These are phyloP conservation scores for Exocentrus adspersus DNA, from an alignment of 2,888 invertebrate species.

Conservation along the genomic window DNA sequence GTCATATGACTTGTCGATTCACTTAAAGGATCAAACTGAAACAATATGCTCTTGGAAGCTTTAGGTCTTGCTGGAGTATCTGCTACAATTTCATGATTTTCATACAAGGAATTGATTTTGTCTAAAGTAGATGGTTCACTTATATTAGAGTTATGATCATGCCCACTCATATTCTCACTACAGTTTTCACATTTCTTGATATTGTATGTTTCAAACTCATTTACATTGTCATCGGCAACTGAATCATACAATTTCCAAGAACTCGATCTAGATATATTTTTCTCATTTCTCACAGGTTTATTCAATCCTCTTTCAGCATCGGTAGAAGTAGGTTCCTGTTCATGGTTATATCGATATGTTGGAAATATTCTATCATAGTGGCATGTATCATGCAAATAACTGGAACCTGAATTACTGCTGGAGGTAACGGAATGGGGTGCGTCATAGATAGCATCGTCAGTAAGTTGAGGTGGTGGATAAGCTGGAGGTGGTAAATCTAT, in stretches of 20 bases:
- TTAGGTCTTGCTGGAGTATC: conserved; percentile 53
- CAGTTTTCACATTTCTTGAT: conserved; percentile 39
- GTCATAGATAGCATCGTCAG: conserved; percentile 69
- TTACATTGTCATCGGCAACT: conserved; percentile 39
- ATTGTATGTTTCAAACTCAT: conserved; percentile 40
- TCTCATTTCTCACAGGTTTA: conserved; percentile 39
- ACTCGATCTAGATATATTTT: conserved; percentile 61
- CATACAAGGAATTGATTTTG: conserved; percentile 63
- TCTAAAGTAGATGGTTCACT: conserved; percentile 25
- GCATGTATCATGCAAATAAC: conserved; percentile 44
- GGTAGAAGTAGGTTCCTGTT: conserved; percentile 46
- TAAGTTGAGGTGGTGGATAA: conserved; percentile 69
- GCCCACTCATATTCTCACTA: conserved; percentile 48
- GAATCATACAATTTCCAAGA: conserved; percentile 68
- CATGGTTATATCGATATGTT: conserved; percentile 54
- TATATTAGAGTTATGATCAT: conserved; percentile 46
- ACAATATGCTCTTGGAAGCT: conserved; percentile 71
- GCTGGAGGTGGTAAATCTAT: conserved; percentile 67
- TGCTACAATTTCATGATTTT: conserved; percentile 59
- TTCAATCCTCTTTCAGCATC: conserved; percentile 1
- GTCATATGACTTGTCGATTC: conserved; percentile 29
- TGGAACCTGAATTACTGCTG: conserved; percentile 61
- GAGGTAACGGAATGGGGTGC: conserved; percentile 59
- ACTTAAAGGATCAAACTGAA: conserved; percentile 76
- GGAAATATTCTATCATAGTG: conserved; percentile 65